Base-by-base conservation (phyloP, 2,888 invertebrate species). In the Gymnosoma rotundatum region DNA sequence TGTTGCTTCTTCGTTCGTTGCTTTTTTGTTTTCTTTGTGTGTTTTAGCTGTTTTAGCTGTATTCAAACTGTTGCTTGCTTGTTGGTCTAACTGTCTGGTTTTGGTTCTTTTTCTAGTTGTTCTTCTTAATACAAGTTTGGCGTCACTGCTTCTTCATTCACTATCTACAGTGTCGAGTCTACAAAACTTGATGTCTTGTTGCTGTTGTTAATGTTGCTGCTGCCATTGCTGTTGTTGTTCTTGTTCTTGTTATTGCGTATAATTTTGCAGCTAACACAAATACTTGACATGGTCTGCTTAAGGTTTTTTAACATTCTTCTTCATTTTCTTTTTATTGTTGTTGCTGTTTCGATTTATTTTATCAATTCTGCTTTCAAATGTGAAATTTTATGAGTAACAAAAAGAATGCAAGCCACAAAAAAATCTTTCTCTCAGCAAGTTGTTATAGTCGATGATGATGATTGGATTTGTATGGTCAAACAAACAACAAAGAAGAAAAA, bases 41-140 rank as follows among this genome's bases (percentile, higher is more conserved):
- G 52, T 25, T 16, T 42, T 63, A 63, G 54, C 12, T 64, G 52
- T 63, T 52, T 48, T n/a, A n/a, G 2, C 7, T 52, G n/a, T 67
- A 16, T 72, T 32, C 36, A 50, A 64, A 45, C 64, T 66, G 75
- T 67, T 69, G 60, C 38, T 75, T 66, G 32, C n/a, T 63, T 7
- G 21, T 14, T 75, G 32, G 36, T 36, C 36, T 66, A 54, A 56
- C 32, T 18, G 54, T 63, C 48, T 58, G 38, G 50, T 67, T 67
- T 64, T 56, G 52, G 67, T 76, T 38, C 88, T 88, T 89, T 88
- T 89, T 89, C 87, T 87, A 88, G 88, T 88, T 89, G 87, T 87
- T 89, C 18, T 87, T n/a, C 20, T 52, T 5, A 7, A 18, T 38
- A 50, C 85, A 86, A 58, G 56, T 75, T 78, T 63, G 67, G 58